Base-by-base conservation (phyloP, 1,140 invertebrate genomes). In the Latrodectus geometricus region DNA sequence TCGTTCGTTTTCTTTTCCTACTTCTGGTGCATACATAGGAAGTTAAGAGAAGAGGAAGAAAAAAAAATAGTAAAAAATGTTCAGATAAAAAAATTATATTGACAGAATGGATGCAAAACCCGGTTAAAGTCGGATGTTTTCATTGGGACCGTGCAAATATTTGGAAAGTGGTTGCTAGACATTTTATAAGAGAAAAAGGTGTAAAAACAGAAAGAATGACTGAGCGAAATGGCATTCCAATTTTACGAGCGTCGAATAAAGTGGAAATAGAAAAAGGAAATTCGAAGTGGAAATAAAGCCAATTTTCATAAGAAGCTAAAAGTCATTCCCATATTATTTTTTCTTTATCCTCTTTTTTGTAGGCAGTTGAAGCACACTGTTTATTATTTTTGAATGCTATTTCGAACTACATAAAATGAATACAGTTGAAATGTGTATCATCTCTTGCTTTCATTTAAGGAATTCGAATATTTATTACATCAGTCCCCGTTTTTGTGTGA, bases 111-210 rank as follows among this genome's bases (percentile, higher is more conserved):
- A 61, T 61, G 54, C 54, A 8, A 56, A 61, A 61, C 54, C 23
- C n/a, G 14, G 52, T 21, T 65, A 35, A 76, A 23, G 50, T 61
- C 69, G 74, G 15, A 61, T 76, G 50, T 61, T 76, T 76, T 76
- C 52, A 76, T 76, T 48, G 23, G 54, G 54, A 9, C 15, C 20
- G 20, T 49, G 52, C 74, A 76, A 76, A 76, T 76, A 76, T 76
- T 76, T 76, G 74, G 52, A 35, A 56, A 61, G 17, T 21, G 74
- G 52, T 61, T 35, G 54, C 20, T 20, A 15, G 12, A 9, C 48
- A 35, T 21, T 15, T 49, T 61, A 15, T 35, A n/a, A 14, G 17
- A 17, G 23, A 49, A n/a, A 20, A 17, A 76, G 70, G 70, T 73
- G 70, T 49, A 73, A 73, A 73, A 73, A 73, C 17, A n/a, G 21